Conservation (phyloP, 2,113 vertebrate species). For the Notechis scutatus region DNA sequence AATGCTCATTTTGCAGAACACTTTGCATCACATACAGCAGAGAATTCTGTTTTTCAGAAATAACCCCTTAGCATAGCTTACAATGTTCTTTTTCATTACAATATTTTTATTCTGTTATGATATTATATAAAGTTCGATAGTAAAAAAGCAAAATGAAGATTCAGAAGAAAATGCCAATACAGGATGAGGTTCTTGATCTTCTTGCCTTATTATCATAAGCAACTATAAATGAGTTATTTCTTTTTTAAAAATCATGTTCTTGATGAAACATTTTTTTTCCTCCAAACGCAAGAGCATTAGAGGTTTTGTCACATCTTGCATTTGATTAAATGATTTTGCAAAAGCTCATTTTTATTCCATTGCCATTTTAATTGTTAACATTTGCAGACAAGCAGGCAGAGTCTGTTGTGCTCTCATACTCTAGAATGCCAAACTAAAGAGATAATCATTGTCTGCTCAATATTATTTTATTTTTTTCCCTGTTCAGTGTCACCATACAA, state of each 20-base stretch:
- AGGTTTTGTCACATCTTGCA: background rate
- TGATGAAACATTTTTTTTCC: background rate
- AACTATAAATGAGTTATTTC: background rate
- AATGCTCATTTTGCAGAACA: background rate
- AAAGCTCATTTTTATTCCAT: conserved; percentile 12
- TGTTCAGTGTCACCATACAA: background rate
- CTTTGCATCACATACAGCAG: background rate
- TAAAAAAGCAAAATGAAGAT: background rate
- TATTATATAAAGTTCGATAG: background rate
- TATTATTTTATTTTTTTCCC: background rate
- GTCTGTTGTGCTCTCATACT: background rate
- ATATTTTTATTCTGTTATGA: background rate
- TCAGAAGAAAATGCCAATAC: background rate
- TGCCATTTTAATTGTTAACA: conserved; percentile 2
- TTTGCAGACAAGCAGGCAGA: background rate
- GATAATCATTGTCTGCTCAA: background rate
- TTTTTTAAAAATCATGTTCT: background rate
- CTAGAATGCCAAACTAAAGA: background rate
- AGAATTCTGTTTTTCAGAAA: background rate
- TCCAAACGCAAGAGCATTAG: rapidly evolving
- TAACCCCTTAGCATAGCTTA: background rate
- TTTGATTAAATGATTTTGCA: background rate
- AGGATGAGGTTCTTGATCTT: background rate
- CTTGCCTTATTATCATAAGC: background rate
- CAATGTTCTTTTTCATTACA: background rate